phyloP scores from a whole-genome alignment of 2,113 vertebrate genomes.

The Hydropotes inermis region DNA sequence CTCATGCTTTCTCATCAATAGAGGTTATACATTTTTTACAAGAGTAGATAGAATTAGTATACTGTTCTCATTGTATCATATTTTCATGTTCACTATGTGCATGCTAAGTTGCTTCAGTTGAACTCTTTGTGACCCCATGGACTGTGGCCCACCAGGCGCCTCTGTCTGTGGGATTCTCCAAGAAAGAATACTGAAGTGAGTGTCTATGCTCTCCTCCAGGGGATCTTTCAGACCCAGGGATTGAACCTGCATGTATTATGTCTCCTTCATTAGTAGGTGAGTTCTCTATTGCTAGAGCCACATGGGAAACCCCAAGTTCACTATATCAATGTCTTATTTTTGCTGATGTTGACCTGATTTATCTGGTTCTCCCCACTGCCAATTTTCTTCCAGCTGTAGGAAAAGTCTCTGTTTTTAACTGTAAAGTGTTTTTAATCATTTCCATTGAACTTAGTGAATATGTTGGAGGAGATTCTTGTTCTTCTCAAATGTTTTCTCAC shows the following conservation, averaged over 20 bases:
- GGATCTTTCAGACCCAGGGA: neutral
- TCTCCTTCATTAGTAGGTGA: neutral
- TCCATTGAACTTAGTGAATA: neutral
- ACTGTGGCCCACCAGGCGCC: neutral
- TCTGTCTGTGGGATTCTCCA: neutral
- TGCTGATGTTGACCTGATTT: neutral
- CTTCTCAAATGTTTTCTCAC: neutral
- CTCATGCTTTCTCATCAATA: neutral
- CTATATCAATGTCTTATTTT: neutral
- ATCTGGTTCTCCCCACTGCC: neutral
- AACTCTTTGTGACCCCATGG: neutral
- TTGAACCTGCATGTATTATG: neutral
- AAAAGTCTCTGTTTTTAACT: neutral
- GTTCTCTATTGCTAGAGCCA: neutral
- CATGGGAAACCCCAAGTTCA: neutral
- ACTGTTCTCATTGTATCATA: neutral
- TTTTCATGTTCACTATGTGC: neutral
- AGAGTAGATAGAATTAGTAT: neutral
- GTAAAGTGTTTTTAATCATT: neutral
- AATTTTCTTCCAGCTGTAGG: neutral
- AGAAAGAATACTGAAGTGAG: neutral
- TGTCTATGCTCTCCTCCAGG: neutral
- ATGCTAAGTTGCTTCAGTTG: neutral
- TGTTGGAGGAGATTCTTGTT: neutral
- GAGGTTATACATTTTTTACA: neutral